Base-by-base conservation (phyloP, 2,113 vertebrate genomes). In the Cephalopholis sonnerati region DNA sequence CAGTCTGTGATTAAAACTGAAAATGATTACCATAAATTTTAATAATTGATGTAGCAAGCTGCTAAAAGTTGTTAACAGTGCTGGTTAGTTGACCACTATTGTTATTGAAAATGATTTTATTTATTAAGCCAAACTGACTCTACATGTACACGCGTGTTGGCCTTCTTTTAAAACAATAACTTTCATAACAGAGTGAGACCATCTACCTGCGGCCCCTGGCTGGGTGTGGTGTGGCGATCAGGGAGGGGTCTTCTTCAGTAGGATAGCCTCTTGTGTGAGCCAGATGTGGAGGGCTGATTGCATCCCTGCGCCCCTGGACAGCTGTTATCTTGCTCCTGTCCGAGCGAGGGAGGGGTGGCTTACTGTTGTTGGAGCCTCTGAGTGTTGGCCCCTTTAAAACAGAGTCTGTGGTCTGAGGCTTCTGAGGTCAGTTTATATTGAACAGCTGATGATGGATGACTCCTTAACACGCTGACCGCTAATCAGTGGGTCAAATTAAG, bases 271-370 rank as follows among this genome's bases (percentile, higher is more conserved):
- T 32, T 27, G 3, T 17, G 22, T 27, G 9, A 77, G 20, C 29
- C 48, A 77, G 67, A 80, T 71, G 63, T 74, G n/a, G 50, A 63
- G 12, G 53, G 16, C 4, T 68, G 74, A 63, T 62, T 59, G 66
- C 15, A 27, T 77, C 66, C 22, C 5, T 32, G 54, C 0, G 11
- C 44, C 65, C 5, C 46, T 51, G 59, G 48, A 61, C 53, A 32
- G 9, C 36, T 68, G 16, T 39, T 67, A 27, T 79, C 61, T 72
- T 11, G 13, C 9, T 48, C 1, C 10, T 74, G 54, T 70, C 51
- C 3, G 7, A 62, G 24, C 7, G 7, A 64, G 39, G 36, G 62
- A 7, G 16, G 58, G 27, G 39, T 20, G 46, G 22, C 32, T 75
- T 48, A 53, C 41, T 46, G 65, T 24, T 53, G 58, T 44, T 25